Evolutionary conservation across 2,797 vertebrate genomes (phyloP).

Genomic region (Pantherophis alleghaniensis): DNA sequence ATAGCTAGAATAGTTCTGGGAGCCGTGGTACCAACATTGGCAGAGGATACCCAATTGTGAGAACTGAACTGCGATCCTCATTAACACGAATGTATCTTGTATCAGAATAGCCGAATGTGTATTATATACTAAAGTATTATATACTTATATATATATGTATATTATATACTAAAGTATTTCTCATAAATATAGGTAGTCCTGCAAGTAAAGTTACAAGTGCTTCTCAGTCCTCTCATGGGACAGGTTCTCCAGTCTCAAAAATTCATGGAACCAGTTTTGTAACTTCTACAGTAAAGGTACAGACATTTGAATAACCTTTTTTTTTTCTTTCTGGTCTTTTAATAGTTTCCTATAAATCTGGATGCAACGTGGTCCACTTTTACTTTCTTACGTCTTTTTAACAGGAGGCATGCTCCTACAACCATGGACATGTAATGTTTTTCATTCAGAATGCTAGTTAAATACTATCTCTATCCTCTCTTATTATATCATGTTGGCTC

Average conservation of each 20-base stretch:
- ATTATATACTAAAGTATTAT: slow-evolving; percentile 65
- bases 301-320: background rate
- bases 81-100: background rate
- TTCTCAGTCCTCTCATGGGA: slow-evolving; percentile 77
- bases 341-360: slow-evolving; percentile 18
- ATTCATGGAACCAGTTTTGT: slow-evolving; percentile 89
- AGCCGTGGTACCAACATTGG: background rate
- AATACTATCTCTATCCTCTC: background rate
- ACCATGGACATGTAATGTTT: slow-evolving; percentile 29
- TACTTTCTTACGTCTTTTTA: background rate
- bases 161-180: slow-evolving; percentile 69
- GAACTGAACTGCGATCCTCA: background rate
- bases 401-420: background rate
- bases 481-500: background rate
- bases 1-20: background rate
- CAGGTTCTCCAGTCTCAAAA: slow-evolving; percentile 90
- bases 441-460: background rate
- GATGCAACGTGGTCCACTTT: background rate
- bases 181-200: slow-evolving; percentile 79
- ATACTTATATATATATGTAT: background rate
- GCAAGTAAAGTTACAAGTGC: slow-evolving; percentile 80
- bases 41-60: background rate
- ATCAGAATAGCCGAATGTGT: background rate
- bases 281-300: slow-evolving; percentile 91
- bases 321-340: background rate